These are phyloP conservation scores for Punctoribates punctum DNA, from an alignment of 2,888 invertebrate genomes.

Conservation along the genomic window DNA sequence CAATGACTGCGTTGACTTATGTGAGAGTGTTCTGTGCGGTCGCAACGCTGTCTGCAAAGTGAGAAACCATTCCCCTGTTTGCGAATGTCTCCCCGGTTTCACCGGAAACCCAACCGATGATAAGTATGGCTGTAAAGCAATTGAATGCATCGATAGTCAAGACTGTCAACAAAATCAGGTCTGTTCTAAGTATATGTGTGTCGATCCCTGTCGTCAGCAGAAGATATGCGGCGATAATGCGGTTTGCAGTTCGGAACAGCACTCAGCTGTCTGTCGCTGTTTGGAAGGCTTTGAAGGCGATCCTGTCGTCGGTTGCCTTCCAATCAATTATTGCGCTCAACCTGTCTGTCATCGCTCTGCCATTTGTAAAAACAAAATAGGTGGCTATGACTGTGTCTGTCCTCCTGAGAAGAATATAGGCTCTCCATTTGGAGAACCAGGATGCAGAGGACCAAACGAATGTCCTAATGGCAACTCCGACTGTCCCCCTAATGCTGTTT, in stretches of 20 bases:
- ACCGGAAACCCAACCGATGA: slow-evolving; percentile 70
- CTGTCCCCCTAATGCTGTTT: slow-evolving; percentile 59
- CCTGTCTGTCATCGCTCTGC: slow-evolving; percentile 72
- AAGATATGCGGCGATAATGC: slow-evolving; percentile 76
- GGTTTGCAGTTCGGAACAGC: slow-evolving; percentile 76
- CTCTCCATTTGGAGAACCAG: slow-evolving; percentile 64
- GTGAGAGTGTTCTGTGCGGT: slow-evolving; percentile 55
- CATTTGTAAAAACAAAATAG: slow-evolving; percentile 55
- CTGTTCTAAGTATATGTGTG: slow-evolving; percentile 62
- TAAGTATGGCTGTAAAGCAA: slow-evolving; percentile 62
- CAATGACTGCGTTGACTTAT: slow-evolving; percentile 66
- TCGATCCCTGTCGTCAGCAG: slow-evolving; percentile 67
- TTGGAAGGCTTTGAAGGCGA: slow-evolving; percentile 80
- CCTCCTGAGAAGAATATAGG: slow-evolving; percentile 61
- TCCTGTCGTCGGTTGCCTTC: slow-evolving; percentile 65
- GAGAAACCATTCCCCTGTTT: slow-evolving; percentile 52
- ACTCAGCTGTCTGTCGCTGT: slow-evolving; percentile 73
- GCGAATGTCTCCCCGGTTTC: slow-evolving; percentile 66
- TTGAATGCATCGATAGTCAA: slow-evolving; percentile 73
- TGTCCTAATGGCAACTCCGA: slow-evolving; percentile 51
- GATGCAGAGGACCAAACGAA: slow-evolving; percentile 76
- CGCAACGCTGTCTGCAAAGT: slow-evolving; percentile 48
- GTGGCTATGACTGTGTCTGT: slow-evolving; percentile 50
- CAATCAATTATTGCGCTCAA: slow-evolving; percentile 69
- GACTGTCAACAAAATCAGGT: slow-evolving; percentile 72